Conservation (phyloP, 2,113 vertebrate genomes). For the Alethe diademata region DNA sequence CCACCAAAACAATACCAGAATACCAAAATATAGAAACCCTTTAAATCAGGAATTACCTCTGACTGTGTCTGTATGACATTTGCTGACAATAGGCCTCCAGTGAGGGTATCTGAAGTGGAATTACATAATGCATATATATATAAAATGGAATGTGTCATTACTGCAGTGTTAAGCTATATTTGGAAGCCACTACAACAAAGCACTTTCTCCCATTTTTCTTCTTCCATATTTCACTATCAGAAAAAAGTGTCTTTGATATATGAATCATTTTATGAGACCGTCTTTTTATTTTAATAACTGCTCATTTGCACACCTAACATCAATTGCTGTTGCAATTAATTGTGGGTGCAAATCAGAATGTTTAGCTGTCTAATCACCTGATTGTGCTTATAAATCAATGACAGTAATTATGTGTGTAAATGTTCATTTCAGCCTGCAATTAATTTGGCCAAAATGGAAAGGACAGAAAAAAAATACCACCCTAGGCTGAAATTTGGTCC, state of each 20-base stretch:
- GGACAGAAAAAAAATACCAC: not conserved
- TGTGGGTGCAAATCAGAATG: conserved; percentile 34
- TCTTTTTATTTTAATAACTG: conserved; percentile 45
- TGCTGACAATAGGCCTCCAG: not conserved
- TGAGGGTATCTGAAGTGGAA: not conserved
- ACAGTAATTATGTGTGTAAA: conserved; percentile 50
- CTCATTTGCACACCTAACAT: conserved; percentile 49
- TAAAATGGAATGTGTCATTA: conserved; percentile 37
- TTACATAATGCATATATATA: conserved; percentile 34
- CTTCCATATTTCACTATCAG: not conserved
- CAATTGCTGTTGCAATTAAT: conserved; percentile 34
- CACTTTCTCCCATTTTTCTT: not conserved
- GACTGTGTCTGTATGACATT: not conserved
- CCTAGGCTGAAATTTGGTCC: conserved; percentile 8
- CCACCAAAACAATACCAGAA: not conserved
- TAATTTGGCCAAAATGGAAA: conserved; percentile 48
- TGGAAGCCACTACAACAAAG: conserved; percentile 27
- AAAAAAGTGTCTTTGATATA: conserved; percentile 10
- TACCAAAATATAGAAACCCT: not conserved
- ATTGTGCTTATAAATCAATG: conserved; percentile 44
- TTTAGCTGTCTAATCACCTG: conserved; percentile 42
- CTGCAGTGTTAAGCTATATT: conserved; percentile 41
- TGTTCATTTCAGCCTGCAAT: conserved; percentile 19
- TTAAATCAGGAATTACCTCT: not conserved
- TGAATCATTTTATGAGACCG: conserved; percentile 6